A percentile compares a stretch with the other conserved stretches of the same genome.
phyloP scores from a whole-genome alignment of 2,797 vertebrate species.

The Apodemus agrarius region DNA sequence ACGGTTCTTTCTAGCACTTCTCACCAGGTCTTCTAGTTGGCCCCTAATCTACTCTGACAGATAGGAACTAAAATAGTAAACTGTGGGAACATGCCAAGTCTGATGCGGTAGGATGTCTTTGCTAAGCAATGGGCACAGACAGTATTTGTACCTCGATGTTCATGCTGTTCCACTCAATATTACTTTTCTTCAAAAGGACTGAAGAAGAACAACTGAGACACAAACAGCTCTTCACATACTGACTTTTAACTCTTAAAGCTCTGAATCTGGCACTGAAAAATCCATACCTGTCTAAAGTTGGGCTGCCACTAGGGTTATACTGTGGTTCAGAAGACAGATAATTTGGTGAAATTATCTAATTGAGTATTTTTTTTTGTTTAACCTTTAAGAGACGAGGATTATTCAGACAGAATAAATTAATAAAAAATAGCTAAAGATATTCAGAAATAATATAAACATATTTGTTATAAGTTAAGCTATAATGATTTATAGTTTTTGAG shows the following conservation, averaged over 20 bases:
- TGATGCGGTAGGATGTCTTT: neutral
- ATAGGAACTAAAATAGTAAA: conserved; percentile 16
- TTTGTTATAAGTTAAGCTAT: conserved; percentile 49
- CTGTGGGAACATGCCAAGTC: neutral
- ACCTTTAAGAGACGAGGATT: conserved; percentile 21
- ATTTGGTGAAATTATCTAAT: conserved; percentile 51
- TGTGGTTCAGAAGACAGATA: neutral
- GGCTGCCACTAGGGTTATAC: conserved; percentile 1
- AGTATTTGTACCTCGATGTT: conserved; percentile 38
- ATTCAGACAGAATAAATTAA: conserved; percentile 56
- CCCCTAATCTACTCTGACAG: neutral
- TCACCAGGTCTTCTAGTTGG: neutral
- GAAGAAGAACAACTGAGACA: neutral
- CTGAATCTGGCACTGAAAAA: neutral
- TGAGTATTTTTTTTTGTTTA: conserved; percentile 43
- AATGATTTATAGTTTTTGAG: neutral
- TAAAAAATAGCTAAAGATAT: conserved; percentile 49
- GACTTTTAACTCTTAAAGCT: conserved; percentile 20
- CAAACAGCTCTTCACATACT: neutral
- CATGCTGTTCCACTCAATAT: neutral
- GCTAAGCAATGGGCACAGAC: neutral
- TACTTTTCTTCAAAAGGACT: conserved; percentile 15
- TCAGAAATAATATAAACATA: conserved; percentile 62
- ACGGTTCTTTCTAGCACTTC: neutral
- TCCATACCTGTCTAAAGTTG: neutral